A percentile compares a stretch with the other conserved stretches of the same genome.
These are phyloP conservation scores for Glaucomys volans DNA, from an alignment of 2,113 vertebrate genomes.

Conservation along the genomic window DNA sequence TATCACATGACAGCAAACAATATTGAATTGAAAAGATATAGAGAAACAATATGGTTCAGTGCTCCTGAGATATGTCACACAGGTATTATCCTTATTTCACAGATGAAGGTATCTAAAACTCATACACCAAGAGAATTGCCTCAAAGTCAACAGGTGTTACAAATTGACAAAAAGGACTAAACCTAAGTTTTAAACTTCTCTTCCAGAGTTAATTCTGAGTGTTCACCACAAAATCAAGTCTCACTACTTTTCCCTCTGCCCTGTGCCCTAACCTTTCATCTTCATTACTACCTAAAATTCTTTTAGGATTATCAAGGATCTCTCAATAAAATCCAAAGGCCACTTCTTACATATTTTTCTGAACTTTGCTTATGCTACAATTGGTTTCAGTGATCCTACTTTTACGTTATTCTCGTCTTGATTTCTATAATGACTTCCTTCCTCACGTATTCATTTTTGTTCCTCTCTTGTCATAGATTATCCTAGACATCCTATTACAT, in stretches of 20 bases:
- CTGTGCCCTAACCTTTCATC: neutral
- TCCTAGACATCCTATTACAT: neutral
- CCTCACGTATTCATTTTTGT: neutral
- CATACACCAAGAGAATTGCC: neutral
- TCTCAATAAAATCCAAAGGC: constrained; percentile 19
- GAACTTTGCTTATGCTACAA: neutral
- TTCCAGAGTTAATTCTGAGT: neutral
- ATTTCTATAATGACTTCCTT: neutral
- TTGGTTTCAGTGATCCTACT: neutral
- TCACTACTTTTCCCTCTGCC: neutral
- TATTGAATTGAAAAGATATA: neutral
- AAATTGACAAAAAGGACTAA: constrained; percentile 16
- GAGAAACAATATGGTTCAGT: neutral
- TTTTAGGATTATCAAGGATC: neutral
- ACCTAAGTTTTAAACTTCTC: neutral
- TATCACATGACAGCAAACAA: neutral
- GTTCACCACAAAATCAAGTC: constrained; percentile 3
- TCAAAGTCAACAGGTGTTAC: neutral
- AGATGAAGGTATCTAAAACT: neutral
- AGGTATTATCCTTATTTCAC: neutral
- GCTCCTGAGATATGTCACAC: neutral
- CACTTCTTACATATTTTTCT: neutral
- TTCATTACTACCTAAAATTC: neutral
- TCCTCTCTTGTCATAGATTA: neutral
- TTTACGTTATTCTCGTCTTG: neutral